Evolutionary conservation across 2,113 vertebrate species (phyloP).

Genomic region (Melanerpes aurifrons): DNA sequence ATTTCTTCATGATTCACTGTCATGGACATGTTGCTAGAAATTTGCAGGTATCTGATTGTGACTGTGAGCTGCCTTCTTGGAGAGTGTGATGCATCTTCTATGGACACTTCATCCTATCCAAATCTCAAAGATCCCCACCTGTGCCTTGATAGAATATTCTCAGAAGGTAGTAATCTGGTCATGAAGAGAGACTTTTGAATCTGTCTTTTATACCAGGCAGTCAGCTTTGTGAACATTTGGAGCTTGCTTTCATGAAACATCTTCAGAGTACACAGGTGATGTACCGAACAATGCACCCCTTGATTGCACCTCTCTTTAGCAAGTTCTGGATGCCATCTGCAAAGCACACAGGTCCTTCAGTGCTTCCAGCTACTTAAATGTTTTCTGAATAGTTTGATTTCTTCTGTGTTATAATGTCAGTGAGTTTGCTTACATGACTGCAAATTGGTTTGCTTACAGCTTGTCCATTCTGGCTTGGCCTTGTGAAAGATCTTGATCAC

Average conservation of each 20-base stretch:
- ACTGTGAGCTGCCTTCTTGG: background rate
- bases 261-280: accelerated
- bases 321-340: background rate
- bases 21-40: background rate
- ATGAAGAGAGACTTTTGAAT: background rate
- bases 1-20: background rate
- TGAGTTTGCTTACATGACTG: background rate
- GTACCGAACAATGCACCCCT: background rate
- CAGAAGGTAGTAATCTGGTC: background rate
- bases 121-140: background rate
- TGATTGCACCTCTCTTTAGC: background rate
- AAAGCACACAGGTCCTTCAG: background rate
- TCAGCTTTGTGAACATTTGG: background rate
- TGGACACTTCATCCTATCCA: background rate
- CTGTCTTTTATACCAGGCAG: background rate
- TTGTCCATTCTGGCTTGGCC: accelerated
- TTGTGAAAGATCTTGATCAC: background rate
- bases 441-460: background rate
- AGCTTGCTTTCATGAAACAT: background rate
- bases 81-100: background rate
- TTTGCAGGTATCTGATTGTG: background rate
- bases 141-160: background rate
- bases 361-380: background rate
- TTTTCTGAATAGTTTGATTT: background rate
- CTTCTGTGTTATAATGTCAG: accelerated